Evolutionary conservation across 1,140 invertebrate species (phyloP).

Genomic region (Aphidius ervi): DNA sequence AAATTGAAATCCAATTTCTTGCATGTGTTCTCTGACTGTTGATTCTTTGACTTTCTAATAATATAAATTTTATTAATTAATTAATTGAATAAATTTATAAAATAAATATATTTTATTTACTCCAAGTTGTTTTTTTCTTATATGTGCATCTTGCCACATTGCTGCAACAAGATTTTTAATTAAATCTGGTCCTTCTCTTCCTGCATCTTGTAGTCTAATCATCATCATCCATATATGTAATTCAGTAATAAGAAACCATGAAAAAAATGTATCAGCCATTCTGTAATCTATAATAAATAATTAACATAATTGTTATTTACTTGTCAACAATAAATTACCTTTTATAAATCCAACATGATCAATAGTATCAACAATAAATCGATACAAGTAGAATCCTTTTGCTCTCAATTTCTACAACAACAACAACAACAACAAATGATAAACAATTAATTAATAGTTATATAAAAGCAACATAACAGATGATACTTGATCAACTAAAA

Average conservation of each 20-base stretch:
- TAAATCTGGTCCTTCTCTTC: slow-evolving; percentile 64
- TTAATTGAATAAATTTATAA: neutral
- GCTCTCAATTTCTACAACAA: slow-evolving; percentile 29
- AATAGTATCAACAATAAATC: slow-evolving; percentile 27
- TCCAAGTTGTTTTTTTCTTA: slow-evolving; percentile 67
- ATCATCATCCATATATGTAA: slow-evolving; percentile 81
- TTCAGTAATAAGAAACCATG: slow-evolving; percentile 80
- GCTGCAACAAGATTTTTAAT: slow-evolving; percentile 71
- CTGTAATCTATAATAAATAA: slow-evolving; percentile 60
- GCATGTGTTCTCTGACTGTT: slow-evolving; percentile 56
- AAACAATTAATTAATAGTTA: neutral
- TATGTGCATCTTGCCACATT: slow-evolving; percentile 76
- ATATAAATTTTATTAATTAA: slow-evolving; percentile 7
- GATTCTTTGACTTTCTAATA: slow-evolving; percentile 57
- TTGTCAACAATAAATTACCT: slow-evolving; percentile 17
- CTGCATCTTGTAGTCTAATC: slow-evolving; percentile 72
- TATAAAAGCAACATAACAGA: neutral
- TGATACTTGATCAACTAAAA: neutral
- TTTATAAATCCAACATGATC: slow-evolving; percentile 26
- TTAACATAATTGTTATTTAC: neutral
- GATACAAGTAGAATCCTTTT: slow-evolving; percentile 27
- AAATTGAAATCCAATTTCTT: slow-evolving; percentile 69
- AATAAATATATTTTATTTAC: slow-evolving; percentile 48
- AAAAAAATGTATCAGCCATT: slow-evolving; percentile 74
- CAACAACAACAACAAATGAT: slow-evolving; percentile 15